Base-by-base conservation (phyloP, 2,113 vertebrate species). In the Chaenocephalus aceratus region DNA sequence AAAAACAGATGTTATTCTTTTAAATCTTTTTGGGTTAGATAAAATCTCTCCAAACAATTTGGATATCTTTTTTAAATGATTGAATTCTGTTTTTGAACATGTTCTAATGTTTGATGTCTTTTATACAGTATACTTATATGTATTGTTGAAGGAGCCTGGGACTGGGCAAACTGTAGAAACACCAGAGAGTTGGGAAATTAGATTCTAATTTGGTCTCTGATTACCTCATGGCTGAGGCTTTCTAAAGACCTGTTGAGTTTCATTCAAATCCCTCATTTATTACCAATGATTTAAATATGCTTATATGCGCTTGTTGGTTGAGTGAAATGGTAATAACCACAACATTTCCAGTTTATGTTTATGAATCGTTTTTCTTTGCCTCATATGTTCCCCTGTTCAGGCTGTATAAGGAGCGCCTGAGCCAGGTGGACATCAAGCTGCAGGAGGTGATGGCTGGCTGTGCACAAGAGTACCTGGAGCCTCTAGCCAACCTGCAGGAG, bases 401-500 rank as follows among this genome's bases (percentile, higher is more conserved):
- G 90, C 95, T 99, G 91, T 99, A 99, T 89, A 99, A 98, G 92
- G 98, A 99, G 91, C 94, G 98, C 68, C 91, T 99, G 91, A 99
- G 96, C 93, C 98, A 99, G 94, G 97, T 99, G 89, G 98, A 99
- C 93, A 95, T 97, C 91, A 99, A 99, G 86, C 95, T 99, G 57
- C 97, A 99, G 88, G 98, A 99, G 85, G 98, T 99, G 58, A 97
- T 98, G 93, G 97, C 97, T 6, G 98, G 97, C 86, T 99, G 98
- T 92, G 98, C 98, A 83, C 96, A 97, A 8, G 98, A 99, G 82
- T 99, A 99, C 92, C 95, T 99, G 93, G 98, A 99, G 85, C 98
- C 98, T 34, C 88, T 99, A 83, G 98, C 98, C 88, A 97, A 97
- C 89, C 94, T 99, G 81, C 98, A 99, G 94, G 98, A 99, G 94